phyloP scores from a whole-genome alignment of 2,888 invertebrate genomes.

The Ophion ellenae region DNA sequence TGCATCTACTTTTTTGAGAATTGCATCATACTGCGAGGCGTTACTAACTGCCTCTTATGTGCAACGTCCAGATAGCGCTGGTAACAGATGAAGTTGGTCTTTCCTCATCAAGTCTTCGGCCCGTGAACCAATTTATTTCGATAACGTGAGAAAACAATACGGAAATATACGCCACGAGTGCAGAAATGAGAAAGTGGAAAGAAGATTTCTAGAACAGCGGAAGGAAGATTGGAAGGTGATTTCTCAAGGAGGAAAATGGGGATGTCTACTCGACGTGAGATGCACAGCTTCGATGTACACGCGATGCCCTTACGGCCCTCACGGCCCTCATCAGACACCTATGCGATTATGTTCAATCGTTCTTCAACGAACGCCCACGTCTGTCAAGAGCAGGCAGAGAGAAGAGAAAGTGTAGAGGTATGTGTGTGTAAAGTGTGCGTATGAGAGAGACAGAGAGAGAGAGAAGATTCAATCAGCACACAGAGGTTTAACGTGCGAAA shows the following conservation, averaged over 20 bases:
- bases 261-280: conserved; percentile 23
- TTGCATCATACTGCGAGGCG: no score
- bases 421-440: not conserved
- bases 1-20: no score
- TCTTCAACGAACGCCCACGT: conserved; percentile 46
- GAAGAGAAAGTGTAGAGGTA: not conserved
- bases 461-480: conserved; percentile 57
- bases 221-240: not conserved
- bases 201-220: not conserved
- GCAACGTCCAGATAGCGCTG: no score
- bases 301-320: conserved; percentile 26
- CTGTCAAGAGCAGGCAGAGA: conserved; percentile 49
- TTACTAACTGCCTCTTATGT: no score
- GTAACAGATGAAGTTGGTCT: no score
- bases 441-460: conserved; percentile 13
- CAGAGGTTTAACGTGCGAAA: conserved; percentile 67
- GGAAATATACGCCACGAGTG: no score
- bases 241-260: conserved; percentile 29
- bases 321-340: conserved; percentile 55
- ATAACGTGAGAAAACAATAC: no score
- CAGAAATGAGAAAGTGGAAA: not conserved
- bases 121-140: no score
- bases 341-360: conserved; percentile 41
- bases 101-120: no score
- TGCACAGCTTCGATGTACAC: conserved; percentile 2